These are phyloP conservation scores for Andrena minutula DNA, from an alignment of 2,888 invertebrate species.

Conservation along the genomic window DNA sequence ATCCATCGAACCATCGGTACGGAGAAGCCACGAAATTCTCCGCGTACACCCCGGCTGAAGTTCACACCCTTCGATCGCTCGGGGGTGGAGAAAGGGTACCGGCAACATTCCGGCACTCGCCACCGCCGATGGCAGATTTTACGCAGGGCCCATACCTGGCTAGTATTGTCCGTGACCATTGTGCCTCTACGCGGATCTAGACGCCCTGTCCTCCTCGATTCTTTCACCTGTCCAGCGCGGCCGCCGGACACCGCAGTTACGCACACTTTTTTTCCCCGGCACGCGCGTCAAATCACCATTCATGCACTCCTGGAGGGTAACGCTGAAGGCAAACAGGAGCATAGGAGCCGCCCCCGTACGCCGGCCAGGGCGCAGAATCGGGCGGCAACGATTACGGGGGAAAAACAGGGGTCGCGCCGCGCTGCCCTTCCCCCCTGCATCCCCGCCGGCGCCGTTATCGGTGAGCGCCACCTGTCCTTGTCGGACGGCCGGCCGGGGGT, in stretches of 20 bases:
- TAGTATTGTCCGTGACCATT: constrained; percentile 83
- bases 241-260: constrained; percentile 55
- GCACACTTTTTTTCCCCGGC: constrained; percentile 36
- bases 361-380: constrained; percentile 78
- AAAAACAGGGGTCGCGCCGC: constrained; percentile 56
- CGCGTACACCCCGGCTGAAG: neutral
- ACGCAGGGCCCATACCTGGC: constrained; percentile 78
- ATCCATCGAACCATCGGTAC: neutral
- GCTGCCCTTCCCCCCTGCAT: constrained; percentile 44
- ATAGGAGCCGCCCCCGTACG: constrained; percentile 80
- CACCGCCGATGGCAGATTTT: neutral
- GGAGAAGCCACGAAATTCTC: neutral
- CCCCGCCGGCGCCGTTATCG: constrained; percentile 11
- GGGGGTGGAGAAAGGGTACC: constrained; percentile 40
- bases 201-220: constrained; percentile 18
- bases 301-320: constrained; percentile 65
- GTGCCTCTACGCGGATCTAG: constrained; percentile 47
- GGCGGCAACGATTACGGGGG: constrained; percentile 77
- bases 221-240: constrained; percentile 49
- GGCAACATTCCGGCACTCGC: constrained; percentile 50
- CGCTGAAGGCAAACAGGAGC: constrained; percentile 66
- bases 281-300: constrained; percentile 70
- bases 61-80: constrained; percentile 58
- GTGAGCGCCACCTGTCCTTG: constrained; percentile 32
- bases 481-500: constrained; percentile 2